Base-by-base conservation (phyloP, 2,888 invertebrate species). In the Dusona sp. region DNA sequence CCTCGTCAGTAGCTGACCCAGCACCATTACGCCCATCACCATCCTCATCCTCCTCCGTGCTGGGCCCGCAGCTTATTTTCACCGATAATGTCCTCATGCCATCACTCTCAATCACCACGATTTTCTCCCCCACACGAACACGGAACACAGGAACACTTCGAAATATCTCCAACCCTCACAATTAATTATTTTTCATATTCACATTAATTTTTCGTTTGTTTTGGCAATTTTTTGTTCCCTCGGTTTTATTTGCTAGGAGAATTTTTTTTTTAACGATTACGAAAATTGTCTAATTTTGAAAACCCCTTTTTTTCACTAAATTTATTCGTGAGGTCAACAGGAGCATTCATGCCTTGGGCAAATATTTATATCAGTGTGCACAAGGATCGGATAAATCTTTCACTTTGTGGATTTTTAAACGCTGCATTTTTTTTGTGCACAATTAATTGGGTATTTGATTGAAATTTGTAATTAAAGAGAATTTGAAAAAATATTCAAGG, bases 11-110 rank as follows among this genome's bases (percentile, higher is more conserved):
- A 93, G 91, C 92, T 93, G 93, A 92, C 93, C 93, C 91, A 93
- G 93, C 92, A 93, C 92, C 93, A 93, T 93, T 89, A 93, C 92
- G 90, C 92, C 93, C 92, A 93, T 92, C 93, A 93, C 93, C 93
- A 93, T 93, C 93, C 93, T 93, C 93, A 93, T 93, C 92, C 93
- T 93, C 93, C 93, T 91, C 93, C 93, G 92, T 92, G 90, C 93
- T 92, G 91, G 92, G 92, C 93, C 91, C 91, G 91, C 90, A 92
- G 90, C 90, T 91, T 89, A 79, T 90, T 89, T 89, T 92, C 90
- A 90, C 90, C 78, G 88, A 88, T 92, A 93, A 91, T 92, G 91
- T 93, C 93, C 91, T 93, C 93, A 93, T 93, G 92, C 93, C 93
- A 93, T 93, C 91, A 89, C 91, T 90, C 88, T 83, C 89, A 88